These are phyloP conservation scores for Siniperca obscura DNA, from an alignment of 2,797 vertebrate genomes.

Conservation along the genomic window DNA sequence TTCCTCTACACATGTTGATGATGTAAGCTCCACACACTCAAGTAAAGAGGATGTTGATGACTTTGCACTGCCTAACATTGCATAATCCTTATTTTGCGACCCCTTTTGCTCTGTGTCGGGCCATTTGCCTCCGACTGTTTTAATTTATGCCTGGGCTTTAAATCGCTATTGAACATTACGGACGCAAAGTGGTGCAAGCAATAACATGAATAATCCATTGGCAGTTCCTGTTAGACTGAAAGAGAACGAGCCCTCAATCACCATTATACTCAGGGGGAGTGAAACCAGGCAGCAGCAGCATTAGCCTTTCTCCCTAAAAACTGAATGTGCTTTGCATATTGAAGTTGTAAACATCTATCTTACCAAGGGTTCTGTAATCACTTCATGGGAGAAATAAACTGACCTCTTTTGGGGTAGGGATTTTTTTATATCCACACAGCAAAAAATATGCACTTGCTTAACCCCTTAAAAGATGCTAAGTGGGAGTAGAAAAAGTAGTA, in stretches of 20 bases:
- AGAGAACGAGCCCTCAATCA: conserved; percentile 69
- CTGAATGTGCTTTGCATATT: conserved; percentile 57
- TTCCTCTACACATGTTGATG: neutral
- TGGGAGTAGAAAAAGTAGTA: conserved; percentile 6
- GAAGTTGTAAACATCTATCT: conserved; percentile 62
- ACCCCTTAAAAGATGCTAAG: conserved; percentile 12
- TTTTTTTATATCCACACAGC: conserved; percentile 17
- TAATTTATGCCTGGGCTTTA: conserved; percentile 73
- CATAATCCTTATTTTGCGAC: conserved; percentile 55
- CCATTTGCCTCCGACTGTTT: conserved; percentile 64
- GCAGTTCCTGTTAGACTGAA: conserved; percentile 70
- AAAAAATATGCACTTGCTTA: conserved; percentile 7
- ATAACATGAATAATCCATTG: conserved; percentile 82
- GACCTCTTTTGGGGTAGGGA: conserved; percentile 7
- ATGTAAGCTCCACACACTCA: conserved; percentile 15
- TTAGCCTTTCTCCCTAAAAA: conserved; percentile 58
- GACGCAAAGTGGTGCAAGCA: conserved; percentile 69
- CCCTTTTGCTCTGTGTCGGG: conserved; percentile 53
- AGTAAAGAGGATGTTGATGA: conserved; percentile 37
- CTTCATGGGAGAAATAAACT: conserved; percentile 42
- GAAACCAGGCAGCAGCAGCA: conserved; percentile 55
- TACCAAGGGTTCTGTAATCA: conserved; percentile 47
- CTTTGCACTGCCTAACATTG: conserved; percentile 32
- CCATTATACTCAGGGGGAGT: conserved; percentile 51
- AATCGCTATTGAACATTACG: conserved; percentile 67